Percentiles rank a stretch among this genome's conserved stretches.
Evolutionary conservation across 2,888 invertebrate genomes (phyloP).

Genomic region (Pseudococcus viburni): DNA sequence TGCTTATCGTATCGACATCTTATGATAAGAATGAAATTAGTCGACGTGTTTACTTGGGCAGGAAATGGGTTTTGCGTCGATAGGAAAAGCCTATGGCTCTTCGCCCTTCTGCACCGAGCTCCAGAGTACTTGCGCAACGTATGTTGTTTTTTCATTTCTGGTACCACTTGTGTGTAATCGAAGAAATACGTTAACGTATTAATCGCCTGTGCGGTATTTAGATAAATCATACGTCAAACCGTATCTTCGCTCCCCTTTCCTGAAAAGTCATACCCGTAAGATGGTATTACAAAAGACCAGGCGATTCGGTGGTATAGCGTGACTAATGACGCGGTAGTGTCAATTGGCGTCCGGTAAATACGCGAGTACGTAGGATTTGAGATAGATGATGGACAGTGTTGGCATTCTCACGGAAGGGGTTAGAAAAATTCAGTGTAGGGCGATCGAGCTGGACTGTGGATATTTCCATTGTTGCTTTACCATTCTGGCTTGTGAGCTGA

Average conservation of each 20-base stretch:
- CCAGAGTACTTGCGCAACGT: background rate
- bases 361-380: background rate
- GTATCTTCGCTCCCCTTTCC: background rate
- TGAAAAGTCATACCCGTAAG: background rate
- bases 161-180: background rate
- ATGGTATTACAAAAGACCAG: conserved; percentile 4
- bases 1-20: conserved; percentile 31
- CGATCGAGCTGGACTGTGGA: background rate
- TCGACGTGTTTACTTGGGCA: conserved; percentile 6
- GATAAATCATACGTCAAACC: background rate
- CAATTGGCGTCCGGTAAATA: conserved; percentile 61
- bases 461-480: conserved; percentile 15
- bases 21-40: conserved; percentile 33
- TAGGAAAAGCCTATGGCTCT: background rate
- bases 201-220: background rate
- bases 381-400: conserved; percentile 48
- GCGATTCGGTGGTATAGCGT: conserved; percentile 44
- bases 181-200: conserved; percentile 28
- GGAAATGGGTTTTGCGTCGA: conserved; percentile 30
- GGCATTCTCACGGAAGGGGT: conserved; percentile 65
- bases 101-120: background rate
- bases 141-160: background rate
- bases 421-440: background rate
- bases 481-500: background rate
- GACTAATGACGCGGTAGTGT: conserved; percentile 65